These are phyloP conservation scores for Aix galericulata DNA, from an alignment of 2,113 vertebrate species.

Conservation along the genomic window DNA sequence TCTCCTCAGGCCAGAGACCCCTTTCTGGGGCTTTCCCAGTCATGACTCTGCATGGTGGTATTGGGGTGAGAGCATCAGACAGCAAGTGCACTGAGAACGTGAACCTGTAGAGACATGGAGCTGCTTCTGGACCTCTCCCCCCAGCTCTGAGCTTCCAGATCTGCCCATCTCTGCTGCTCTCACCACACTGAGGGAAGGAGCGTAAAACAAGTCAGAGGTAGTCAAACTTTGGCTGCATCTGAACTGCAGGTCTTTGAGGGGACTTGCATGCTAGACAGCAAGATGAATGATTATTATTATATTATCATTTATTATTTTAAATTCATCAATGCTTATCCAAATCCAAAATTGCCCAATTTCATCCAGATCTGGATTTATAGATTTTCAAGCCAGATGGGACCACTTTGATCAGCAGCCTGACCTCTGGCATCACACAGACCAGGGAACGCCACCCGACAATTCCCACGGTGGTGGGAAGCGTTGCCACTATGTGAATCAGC, in stretches of 20 bases:
- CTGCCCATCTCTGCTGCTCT: not conserved
- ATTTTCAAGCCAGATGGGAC: constrained; percentile 67
- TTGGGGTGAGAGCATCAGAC: not conserved
- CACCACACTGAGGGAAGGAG: not conserved
- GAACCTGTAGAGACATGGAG: not conserved
- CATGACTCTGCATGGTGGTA: fast-evolving
- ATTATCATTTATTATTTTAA: constrained; percentile 72
- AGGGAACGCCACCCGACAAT: not conserved
- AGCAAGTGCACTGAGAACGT: fast-evolving
- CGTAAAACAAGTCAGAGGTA: constrained; percentile 37
- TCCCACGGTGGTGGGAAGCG: fast-evolving
- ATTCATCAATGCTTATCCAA: constrained; percentile 68
- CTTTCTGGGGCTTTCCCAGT: not conserved
- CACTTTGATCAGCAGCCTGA: constrained; percentile 19
- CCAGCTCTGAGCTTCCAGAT: not conserved
- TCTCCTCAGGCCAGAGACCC: too few species aligned
- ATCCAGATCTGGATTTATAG: constrained; percentile 66
- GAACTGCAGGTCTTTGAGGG: constrained; percentile 42
- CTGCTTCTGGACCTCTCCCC: not conserved
- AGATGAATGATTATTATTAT: constrained; percentile 69
- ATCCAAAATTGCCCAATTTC: constrained; percentile 61
- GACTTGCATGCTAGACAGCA: not conserved
- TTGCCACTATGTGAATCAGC: constrained; percentile 1
- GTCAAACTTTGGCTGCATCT: constrained; percentile 55
- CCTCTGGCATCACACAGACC: not conserved